These are phyloP conservation scores for Myopa testacea DNA, from an alignment of 2,888 invertebrate species.

Conservation along the genomic window DNA sequence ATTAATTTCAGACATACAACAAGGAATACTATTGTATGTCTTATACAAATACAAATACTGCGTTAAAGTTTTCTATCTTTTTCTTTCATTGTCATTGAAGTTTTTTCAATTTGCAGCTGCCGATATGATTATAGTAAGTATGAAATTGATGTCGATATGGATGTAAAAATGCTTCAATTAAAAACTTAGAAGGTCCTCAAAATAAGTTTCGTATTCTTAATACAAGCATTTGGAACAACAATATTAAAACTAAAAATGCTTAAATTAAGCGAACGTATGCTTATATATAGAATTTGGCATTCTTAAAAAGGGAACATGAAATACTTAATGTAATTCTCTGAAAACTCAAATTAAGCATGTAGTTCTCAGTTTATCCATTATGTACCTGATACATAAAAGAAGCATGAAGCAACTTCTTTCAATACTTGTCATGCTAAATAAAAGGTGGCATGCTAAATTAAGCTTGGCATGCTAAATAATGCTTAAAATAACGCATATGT, in stretches of 20 bases:
- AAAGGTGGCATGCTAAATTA: background rate
- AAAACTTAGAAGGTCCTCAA: too few relatives aligned
- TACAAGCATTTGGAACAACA: too few relatives aligned
- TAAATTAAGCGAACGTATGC: background rate
- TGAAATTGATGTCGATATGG: background rate
- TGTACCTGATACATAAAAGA: constrained; percentile 6
- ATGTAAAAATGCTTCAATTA: background rate
- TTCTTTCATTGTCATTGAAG: background rate
- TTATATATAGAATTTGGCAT: background rate
- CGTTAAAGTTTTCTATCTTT: background rate
- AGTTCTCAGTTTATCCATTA: background rate
- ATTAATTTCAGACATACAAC: too few relatives aligned
- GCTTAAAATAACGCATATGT: background rate
- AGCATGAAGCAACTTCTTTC: background rate
- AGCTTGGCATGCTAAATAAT: too few relatives aligned
- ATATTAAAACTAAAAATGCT: background rate
- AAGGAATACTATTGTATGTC: too few relatives aligned
- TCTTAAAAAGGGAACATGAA: background rate
- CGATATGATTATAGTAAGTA: background rate
- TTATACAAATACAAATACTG: too few relatives aligned
- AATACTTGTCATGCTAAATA: background rate
- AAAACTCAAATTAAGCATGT: constrained; percentile 6
- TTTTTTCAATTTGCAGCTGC: background rate
- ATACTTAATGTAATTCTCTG: constrained; percentile 3
- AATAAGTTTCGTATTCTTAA: too few relatives aligned